phyloP scores from a whole-genome alignment of 2,113 vertebrate species.

The Pavo muticus region DNA sequence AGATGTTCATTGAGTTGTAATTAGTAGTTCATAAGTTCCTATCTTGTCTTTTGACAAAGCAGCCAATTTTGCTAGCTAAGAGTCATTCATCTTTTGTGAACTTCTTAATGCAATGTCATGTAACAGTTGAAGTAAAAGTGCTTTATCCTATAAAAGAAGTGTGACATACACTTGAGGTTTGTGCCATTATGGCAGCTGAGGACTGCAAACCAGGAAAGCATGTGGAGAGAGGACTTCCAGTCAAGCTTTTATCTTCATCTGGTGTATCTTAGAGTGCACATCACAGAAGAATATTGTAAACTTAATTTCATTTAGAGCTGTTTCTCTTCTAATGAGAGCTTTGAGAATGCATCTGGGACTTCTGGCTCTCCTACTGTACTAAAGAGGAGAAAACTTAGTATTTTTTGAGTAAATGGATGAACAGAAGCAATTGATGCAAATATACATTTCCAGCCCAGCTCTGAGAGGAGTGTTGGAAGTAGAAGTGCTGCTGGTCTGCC shows the following conservation, averaged over 20 bases:
- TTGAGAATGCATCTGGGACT: neutral
- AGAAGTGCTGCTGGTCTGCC: fast-evolving
- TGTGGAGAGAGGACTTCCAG: neutral
- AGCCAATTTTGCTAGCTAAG: neutral
- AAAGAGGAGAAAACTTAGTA: neutral
- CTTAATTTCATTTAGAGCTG: neutral
- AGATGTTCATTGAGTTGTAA: neutral
- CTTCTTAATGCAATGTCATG: neutral
- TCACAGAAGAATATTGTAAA: neutral
- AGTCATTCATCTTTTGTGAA: neutral
- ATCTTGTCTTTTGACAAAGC: neutral
- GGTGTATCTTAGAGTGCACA: neutral
- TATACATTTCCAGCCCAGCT: neutral
- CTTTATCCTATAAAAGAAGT: neutral
- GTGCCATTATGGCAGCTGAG: neutral
- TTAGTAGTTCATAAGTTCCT: neutral
- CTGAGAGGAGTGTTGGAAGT: neutral
- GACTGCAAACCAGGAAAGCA: neutral
- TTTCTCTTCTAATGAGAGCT: neutral
- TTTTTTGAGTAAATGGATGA: neutral
- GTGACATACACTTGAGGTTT: neutral
- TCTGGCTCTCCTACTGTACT: neutral
- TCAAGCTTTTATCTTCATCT: neutral
- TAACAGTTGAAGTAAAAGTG: neutral
- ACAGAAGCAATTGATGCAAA: neutral